Percentiles rank a stretch among this genome's conserved stretches.
These are phyloP conservation scores for Halesus radiatus DNA, from an alignment of 1,140 invertebrate genomes.

Conservation along the genomic window DNA sequence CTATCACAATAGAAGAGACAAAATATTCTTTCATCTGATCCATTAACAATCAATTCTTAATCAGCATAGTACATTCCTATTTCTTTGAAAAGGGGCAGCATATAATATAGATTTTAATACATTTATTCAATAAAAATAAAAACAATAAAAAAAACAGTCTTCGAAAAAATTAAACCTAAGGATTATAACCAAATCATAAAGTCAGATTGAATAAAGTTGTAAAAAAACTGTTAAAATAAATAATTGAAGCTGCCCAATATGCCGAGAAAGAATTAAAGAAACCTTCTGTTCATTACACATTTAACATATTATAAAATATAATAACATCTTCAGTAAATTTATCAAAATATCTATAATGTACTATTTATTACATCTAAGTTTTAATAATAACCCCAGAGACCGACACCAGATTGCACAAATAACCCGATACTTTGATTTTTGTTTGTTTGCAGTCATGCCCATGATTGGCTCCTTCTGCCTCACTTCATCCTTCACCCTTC, in stretches of 20 bases:
- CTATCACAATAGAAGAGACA: conserved; percentile 54
- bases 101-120: conserved; percentile 33
- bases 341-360: conserved; percentile 52
- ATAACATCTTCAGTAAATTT: conserved; percentile 53
- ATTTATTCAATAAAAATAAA: conserved; percentile 7
- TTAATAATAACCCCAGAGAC: conserved; percentile 67
- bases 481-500: background rate
- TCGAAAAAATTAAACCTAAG: conserved; percentile 37
- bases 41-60: conserved; percentile 56
- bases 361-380: conserved; percentile 57
- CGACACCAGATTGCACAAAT: conserved; percentile 74
- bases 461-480: conserved; percentile 47
- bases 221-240: conserved; percentile 35
- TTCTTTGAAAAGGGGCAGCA: conserved; percentile 23
- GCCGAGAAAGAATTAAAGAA: conserved; percentile 55
- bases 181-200: conserved; percentile 5
- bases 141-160: conserved; percentile 32
- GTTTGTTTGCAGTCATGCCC: conserved; percentile 69
- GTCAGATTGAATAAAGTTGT: background rate
- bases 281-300: conserved; percentile 38
- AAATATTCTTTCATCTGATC: conserved; percentile 51
- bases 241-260: conserved; percentile 51
- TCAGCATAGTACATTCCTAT: conserved; percentile 42
- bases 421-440: conserved; percentile 74
- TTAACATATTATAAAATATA: conserved; percentile 51